A percentile compares a stretch with the other conserved stretches of the same genome.
Evolutionary conservation across 2,113 vertebrate species (phyloP).

Genomic region (Tupaia chinensis): DNA sequence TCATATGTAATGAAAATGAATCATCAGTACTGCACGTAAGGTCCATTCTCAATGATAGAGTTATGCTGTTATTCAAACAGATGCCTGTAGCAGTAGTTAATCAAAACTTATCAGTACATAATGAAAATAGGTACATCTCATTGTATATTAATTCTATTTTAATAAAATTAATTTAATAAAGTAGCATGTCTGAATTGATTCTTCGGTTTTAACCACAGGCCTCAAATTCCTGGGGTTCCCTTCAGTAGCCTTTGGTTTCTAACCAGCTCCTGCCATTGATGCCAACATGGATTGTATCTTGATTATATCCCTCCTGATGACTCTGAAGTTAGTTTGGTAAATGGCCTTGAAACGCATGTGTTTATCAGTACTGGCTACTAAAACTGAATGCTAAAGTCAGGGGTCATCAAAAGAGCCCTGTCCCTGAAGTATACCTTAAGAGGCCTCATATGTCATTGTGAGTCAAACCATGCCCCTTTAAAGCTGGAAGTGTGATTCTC

Average conservation of each 20-base stretch:
- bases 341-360: not conserved
- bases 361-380: constrained; percentile 12
- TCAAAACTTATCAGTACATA: not conserved
- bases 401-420: not conserved
- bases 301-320: not conserved
- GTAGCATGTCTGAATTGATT: constrained; percentile 21
- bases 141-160: not conserved
- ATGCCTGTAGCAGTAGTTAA: not conserved
- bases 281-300: constrained; percentile 7
- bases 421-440: not conserved
- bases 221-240: not conserved
- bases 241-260: not conserved
- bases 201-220: constrained; percentile 13
- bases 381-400: not conserved
- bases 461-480: constrained; percentile 4
- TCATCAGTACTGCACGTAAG: not conserved
- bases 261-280: not conserved
- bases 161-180: constrained; percentile 27
- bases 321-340: not conserved
- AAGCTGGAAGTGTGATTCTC: not conserved
- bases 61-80: not conserved
- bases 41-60: not conserved
- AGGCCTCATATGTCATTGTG: not conserved
- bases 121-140: not conserved
- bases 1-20: not conserved